phyloP scores from a whole-genome alignment of 2,113 vertebrate species.

The Aegithalos caudatus region DNA sequence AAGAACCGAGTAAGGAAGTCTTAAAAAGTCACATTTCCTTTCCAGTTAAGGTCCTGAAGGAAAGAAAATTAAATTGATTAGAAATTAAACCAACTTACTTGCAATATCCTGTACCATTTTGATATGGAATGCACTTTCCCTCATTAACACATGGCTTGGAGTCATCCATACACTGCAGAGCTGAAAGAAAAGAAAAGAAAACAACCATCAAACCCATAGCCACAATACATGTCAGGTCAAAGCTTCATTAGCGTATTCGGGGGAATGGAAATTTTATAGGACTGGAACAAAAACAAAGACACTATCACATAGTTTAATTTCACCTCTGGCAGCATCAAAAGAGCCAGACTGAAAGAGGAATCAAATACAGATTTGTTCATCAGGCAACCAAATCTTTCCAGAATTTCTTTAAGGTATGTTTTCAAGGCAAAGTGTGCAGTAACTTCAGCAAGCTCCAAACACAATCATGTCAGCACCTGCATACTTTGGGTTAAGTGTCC shows the following conservation, averaged over 20 bases:
- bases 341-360: neutral
- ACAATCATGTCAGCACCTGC: neutral
- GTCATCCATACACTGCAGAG: slow-evolving; percentile 85
- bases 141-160: slow-evolving; percentile 88
- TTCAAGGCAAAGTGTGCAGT: neutral
- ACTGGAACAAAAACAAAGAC: slow-evolving; percentile 11
- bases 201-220: neutral
- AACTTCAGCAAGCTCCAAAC: neutral
- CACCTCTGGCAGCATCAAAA: neutral
- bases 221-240: neutral
- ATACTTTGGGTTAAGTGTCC: neutral
- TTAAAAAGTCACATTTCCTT: neutral
- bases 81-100: slow-evolving; percentile 77
- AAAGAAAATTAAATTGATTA: neutral
- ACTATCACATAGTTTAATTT: neutral
- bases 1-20: neutral
- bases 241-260: neutral
- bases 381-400: neutral
- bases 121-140: slow-evolving; percentile 83
- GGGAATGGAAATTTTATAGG: neutral
- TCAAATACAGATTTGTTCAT: slow-evolving; percentile 8
- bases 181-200: slow-evolving; percentile 74
- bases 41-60: neutral
- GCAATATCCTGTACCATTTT: slow-evolving; percentile 90
- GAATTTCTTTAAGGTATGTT: neutral